Percentiles rank a stretch among this genome's conserved stretches.
phyloP scores from a whole-genome alignment of 2,888 invertebrate genomes.

The Lithosia quadra region DNA sequence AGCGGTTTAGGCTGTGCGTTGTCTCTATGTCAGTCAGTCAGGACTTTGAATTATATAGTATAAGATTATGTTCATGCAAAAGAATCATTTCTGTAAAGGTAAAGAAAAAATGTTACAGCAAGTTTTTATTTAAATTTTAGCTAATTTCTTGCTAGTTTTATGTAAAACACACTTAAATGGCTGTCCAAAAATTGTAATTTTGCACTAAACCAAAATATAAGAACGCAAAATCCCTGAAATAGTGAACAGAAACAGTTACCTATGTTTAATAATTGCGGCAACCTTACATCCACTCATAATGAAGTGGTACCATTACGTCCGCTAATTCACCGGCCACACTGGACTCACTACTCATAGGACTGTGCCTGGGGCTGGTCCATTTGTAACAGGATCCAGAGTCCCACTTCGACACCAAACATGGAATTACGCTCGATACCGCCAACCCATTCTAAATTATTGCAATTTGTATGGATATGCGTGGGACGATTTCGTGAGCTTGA shows the following conservation, averaged over 20 bases:
- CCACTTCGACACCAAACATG: constrained; percentile 37
- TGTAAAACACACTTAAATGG: too few species aligned
- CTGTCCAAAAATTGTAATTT: too few species aligned
- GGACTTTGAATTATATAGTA: too few species aligned
- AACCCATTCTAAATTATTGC: constrained; percentile 63
- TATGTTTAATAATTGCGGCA: background rate
- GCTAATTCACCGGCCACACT: constrained; percentile 26
- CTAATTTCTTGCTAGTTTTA: too few species aligned
- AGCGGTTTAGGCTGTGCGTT: too few species aligned
- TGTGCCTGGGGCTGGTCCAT: constrained; percentile 39
- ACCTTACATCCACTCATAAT: constrained; percentile 49
- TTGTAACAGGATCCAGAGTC: constrained; percentile 60
- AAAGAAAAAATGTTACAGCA: too few species aligned
- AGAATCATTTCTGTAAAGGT: too few species aligned
- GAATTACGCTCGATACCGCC: constrained; percentile 52
- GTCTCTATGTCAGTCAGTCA: too few species aligned
- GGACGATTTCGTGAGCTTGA: constrained; percentile 61
- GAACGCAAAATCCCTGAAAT: background rate
- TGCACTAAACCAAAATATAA: too few species aligned
- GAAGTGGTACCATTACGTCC: constrained; percentile 57
- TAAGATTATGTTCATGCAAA: too few species aligned
- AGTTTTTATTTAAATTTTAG: too few species aligned
- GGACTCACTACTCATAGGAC: constrained; percentile 30
- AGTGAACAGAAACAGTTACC: background rate
- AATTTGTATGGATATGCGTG: constrained; percentile 59